Base-by-base conservation (phyloP, 2,888 invertebrate species). In the Chouioia cunea region DNA sequence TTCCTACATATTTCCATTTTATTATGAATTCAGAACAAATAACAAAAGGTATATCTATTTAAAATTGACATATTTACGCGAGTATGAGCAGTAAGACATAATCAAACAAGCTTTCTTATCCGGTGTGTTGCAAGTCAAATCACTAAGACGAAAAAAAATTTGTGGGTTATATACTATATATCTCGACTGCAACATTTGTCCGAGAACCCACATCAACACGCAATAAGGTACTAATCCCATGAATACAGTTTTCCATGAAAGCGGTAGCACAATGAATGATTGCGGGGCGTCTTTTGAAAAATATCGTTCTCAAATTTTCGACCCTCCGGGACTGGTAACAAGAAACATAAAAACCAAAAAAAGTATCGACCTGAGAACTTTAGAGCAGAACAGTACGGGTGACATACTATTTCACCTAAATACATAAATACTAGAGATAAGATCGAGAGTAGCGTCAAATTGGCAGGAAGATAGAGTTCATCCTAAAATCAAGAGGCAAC, bases 401-500 rank as follows among this genome's bases (percentile, higher is more conserved):
- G 56, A 67, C 60, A 48, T 46, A 69, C 65, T 69, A 73, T 69
- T 73, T 69, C 64, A 73, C 65, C 68, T 72, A 60, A 36, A 68
- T 65, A 52, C 68, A 72, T 72, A 65, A 73, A 69, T 73, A 73
- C 50, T 14, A 47, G 27, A 50, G 72, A 73, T 73, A 73, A 73
- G 70, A 73, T 73, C 73, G 23, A 66, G 59, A 48, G 54, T 44
- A 36, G 23, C 54, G 68, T 67, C 59, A 56, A 70, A 68, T 67
- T 68, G 70, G 65, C 67, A 73, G 67, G 53, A 73, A 67, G 73
- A 70, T 59, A 68, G 67, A 73, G 73, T 66, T 63, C 54, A 66
- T 46, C 57, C 65, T 27, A 67, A 70, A 70, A 67, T 73, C 70
- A 73, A 73, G 70, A 67, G 56, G 16, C 67, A 64, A 56, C 70